Base-by-base conservation (phyloP, 2,797 vertebrate species). In the Danio kyathit region DNA sequence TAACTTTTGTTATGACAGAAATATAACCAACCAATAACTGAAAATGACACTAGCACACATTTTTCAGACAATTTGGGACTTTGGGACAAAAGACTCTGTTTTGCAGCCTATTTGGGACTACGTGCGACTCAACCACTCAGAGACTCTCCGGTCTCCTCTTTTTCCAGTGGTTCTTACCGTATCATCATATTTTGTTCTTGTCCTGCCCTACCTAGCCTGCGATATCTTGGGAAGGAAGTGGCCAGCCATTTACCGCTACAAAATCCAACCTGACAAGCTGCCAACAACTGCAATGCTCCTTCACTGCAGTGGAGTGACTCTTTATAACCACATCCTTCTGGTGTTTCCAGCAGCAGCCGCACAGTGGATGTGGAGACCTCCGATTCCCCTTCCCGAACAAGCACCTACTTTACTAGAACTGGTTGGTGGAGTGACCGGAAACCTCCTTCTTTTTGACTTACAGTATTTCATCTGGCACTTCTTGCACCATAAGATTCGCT, bases 381-480 rank as follows among this genome's bases (percentile, higher is more conserved):
- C 92, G 0, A 71, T 88, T 5, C 90, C 93, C 8, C 87, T 95
- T 29, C 92, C 92, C 0, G 90, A 91, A 16, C 73, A 11, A 49
- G 92, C 92, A 54, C 94, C 93, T 0, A 82, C 83, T 7, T 63
- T 94, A 17, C 54, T 89, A 72, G 93, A 92, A 84, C 81, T 94
- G 52, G 65, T 79, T 1, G 54, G 77, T 0, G 94, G 93, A 0
- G 88, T 95, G 16, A 78, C 87, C 16, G 88, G 86, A 59, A 94
- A 92, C 81, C 90, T 94, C 7, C 88, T 95, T 21, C 91, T 94
- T 5, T 94, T 94, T 86, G 93, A 94, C 86, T 90, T 94, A 61
- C 93, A 95, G 82, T 94, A 94, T 81, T 95, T 90, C 83, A 91
- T 94, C 86, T 95, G 94, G 93, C 94, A 95, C 79, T 67, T 92